Base-by-base conservation (phyloP, 2,888 invertebrate genomes). In the Troilus luridus region DNA sequence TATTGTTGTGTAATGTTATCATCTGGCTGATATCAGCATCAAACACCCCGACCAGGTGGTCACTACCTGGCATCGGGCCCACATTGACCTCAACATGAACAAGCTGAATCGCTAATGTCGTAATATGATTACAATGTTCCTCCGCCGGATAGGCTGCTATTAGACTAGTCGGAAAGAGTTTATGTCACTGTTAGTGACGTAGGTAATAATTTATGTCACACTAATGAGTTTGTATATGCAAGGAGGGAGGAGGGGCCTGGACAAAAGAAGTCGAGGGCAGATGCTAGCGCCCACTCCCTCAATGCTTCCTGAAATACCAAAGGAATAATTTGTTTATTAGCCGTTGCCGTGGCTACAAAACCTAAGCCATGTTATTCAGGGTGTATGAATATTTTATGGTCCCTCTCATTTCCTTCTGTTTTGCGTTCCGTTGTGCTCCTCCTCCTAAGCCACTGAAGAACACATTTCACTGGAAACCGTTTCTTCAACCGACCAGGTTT, bases 241-340 rank as follows among this genome's bases (percentile, higher is more conserved):
- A 27, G 27, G 27, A 17, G 24, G 54, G 19, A 5, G 81, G 54
- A 81, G 85, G 85, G 56, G n/a, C 11, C n/a, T n/a, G 56, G 27
- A 85, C 85, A 85, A 85, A 85, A 85, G 85, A 85, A 85, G 85
- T 58, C 21, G 85, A 85, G 85, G 21, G 85, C 85, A 85, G 85
- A 85, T 85, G 85, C 85, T 85, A 56, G 56, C 85, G 56, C 85
- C 85, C 85, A 54, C 85, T 85, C 85, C 54, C 85, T 85, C 85
- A 85, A 85, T 58, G 56, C 56, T 56, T n/a, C 56, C 12, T 85
- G 85, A 85, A 85, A 56, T 58, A 85, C 56, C 54, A 85, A 85
- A 54, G 85, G 85, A 58, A 85, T 85, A 85, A 85, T 85, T 85
- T 85, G 85, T 85, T 85, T 85, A 85, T 85, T 85, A 85, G 85